Percentiles rank a stretch among this genome's conserved stretches.
Conservation (phyloP, 1,140 invertebrate species). For the Calliphora vicina region DNA sequence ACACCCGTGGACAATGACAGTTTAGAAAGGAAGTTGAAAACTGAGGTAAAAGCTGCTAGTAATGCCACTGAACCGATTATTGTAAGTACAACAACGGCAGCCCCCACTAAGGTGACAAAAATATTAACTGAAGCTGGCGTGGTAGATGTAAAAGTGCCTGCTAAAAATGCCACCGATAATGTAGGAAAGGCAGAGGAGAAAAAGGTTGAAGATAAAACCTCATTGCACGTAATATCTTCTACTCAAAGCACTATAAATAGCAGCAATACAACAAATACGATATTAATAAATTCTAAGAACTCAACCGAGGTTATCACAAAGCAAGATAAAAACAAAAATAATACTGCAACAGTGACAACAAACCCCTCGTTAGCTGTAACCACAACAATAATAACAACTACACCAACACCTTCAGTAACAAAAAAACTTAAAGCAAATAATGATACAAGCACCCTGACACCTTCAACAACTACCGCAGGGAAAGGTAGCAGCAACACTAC, state of each 20-base stretch:
- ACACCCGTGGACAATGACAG: not conserved
- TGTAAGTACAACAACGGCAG: not conserved
- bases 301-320: not conserved
- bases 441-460: slow-evolving; percentile 4
- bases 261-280: not conserved
- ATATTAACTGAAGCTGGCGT: not conserved
- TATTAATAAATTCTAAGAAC: not conserved
- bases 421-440: slow-evolving; percentile 8
- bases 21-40: not conserved
- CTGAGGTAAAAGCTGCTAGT: not conserved
- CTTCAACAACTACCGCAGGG: not conserved
- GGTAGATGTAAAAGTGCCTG: not conserved
- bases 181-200: not conserved
- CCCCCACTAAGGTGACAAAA: not conserved
- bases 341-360: not conserved
- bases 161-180: not conserved
- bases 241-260: not conserved
- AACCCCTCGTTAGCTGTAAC: not conserved
- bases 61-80: not conserved
- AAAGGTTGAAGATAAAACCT: not conserved
- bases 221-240: not conserved
- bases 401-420: slow-evolving; percentile 14
- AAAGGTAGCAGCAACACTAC: not conserved
- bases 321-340: not conserved
- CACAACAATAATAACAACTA: not conserved